These are phyloP conservation scores for Cydia pomonella DNA, from an alignment of 1,140 invertebrate genomes.

Conservation along the genomic window DNA sequence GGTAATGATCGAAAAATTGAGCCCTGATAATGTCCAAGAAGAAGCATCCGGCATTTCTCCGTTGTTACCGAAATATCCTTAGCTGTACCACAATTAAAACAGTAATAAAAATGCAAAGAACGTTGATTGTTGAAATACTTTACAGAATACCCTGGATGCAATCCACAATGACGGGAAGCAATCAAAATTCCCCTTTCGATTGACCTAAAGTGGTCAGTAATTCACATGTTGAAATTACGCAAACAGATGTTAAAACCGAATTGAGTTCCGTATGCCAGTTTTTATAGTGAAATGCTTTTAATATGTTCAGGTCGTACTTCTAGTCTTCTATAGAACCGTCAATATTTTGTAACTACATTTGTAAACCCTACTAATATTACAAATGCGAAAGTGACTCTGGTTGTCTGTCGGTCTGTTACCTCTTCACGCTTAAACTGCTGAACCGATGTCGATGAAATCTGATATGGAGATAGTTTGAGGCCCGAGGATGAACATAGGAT, in stretches of 20 bases:
- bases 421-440: too few relatives aligned
- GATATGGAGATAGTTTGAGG: too few relatives aligned
- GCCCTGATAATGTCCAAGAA: too few relatives aligned
- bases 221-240: neutral
- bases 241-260: neutral
- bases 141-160: neutral
- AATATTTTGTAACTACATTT: too few relatives aligned
- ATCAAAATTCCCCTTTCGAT: conserved; percentile 26
- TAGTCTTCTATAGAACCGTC: neutral
- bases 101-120: neutral
- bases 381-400: too few relatives aligned
- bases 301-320: neutral
- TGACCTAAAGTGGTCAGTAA: conserved; percentile 19
- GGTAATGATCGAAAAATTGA: too few relatives aligned
- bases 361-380: too few relatives aligned
- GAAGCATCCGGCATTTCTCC: neutral
- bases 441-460: too few relatives aligned
- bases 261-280: neutral
- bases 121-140: neutral
- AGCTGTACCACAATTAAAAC: neutral
- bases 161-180: conserved; percentile 11
- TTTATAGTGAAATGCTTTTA: neutral
- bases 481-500: too few relatives aligned
- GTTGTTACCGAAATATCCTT: too few relatives aligned
- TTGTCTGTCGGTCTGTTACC: too few relatives aligned